These are phyloP conservation scores for Bradynema listronoti DNA, from an alignment of 1,140 invertebrate genomes.

Conservation along the genomic window DNA sequence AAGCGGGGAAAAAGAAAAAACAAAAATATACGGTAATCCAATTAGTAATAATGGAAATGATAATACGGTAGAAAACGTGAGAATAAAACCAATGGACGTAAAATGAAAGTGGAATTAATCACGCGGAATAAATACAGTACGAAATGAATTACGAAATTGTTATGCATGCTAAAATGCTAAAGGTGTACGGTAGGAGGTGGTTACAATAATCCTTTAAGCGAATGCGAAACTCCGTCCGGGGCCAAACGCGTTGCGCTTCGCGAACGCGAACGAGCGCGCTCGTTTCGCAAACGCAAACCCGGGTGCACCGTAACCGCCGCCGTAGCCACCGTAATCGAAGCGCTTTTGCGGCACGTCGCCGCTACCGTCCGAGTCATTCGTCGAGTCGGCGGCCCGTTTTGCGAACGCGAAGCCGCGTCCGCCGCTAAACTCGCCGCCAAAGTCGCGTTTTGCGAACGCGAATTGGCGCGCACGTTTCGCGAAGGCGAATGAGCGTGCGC, in stretches of 20 bases:
- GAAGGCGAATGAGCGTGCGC: slow-evolving; percentile 4
- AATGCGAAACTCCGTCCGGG: slow-evolving; percentile 9
- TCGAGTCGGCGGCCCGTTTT: not conserved
- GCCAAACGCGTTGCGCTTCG: not conserved
- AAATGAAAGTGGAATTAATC: not conserved
- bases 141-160: not conserved
- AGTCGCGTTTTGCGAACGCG: slow-evolving; percentile 8
- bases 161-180: not conserved
- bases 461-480: slow-evolving; percentile 2
- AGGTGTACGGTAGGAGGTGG: not conserved
- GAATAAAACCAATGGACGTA: not conserved
- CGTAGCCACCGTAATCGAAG: not conserved
- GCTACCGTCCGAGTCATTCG: not conserved
- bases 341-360: not conserved
- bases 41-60: slow-evolving; percentile 12
- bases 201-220: not conserved
- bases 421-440: too few species aligned
- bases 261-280: slow-evolving; percentile 4
- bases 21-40: too few species aligned
- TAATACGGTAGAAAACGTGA: not conserved
- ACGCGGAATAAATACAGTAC: not conserved
- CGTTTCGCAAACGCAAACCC: slow-evolving; percentile 9
- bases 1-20: too few species aligned
- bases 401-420: slow-evolving; percentile 4
- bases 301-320: not conserved